These are phyloP conservation scores for Anoplius nigerrimus DNA, from an alignment of 2,888 invertebrate species.

Conservation along the genomic window DNA sequence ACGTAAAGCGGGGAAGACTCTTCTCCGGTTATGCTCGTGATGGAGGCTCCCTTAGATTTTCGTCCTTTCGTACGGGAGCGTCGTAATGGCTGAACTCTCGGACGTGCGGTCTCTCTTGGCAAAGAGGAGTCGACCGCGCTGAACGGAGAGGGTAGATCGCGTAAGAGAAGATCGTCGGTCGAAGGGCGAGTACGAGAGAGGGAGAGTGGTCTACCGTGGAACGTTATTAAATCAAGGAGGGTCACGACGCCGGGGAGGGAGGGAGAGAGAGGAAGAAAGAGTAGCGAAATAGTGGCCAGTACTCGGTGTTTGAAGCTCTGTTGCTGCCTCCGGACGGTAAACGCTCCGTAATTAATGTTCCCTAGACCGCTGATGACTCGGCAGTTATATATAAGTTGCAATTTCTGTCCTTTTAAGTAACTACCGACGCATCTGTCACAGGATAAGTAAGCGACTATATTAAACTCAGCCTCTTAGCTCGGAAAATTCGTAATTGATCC, in stretches of 20 bases:
- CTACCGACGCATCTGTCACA: too few relatives aligned
- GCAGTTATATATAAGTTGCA: too few relatives aligned
- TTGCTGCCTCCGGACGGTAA: slow-evolving; percentile 41
- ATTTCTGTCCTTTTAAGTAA: too few relatives aligned
- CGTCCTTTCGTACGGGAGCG: slow-evolving; percentile 24
- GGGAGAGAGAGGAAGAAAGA: neutral
- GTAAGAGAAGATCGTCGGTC: neutral
- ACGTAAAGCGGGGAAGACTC: too few relatives aligned
- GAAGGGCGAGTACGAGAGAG: slow-evolving; percentile 18
- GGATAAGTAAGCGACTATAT: too few relatives aligned
- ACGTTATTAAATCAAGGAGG: slow-evolving; percentile 47
- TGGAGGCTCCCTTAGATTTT: slow-evolving; percentile 18
- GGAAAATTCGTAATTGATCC: too few relatives aligned
- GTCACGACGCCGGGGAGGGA: slow-evolving; percentile 15
- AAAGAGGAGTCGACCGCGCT: slow-evolving; percentile 1
- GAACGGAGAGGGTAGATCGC: too few relatives aligned
- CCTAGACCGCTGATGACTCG: slow-evolving; percentile 18
- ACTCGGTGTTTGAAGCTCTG: slow-evolving; percentile 16
- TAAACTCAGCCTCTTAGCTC: too few relatives aligned
- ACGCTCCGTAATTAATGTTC: slow-evolving; percentile 41
- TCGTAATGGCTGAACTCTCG: slow-evolving; percentile 30
- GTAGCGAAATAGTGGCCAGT: neutral
- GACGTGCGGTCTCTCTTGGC: slow-evolving; percentile 28
- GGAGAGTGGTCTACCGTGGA: slow-evolving; percentile 27
- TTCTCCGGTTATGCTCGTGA: neutral